Conservation (phyloP, 2,797 vertebrate genomes). For the Sibirionetta formosa region DNA sequence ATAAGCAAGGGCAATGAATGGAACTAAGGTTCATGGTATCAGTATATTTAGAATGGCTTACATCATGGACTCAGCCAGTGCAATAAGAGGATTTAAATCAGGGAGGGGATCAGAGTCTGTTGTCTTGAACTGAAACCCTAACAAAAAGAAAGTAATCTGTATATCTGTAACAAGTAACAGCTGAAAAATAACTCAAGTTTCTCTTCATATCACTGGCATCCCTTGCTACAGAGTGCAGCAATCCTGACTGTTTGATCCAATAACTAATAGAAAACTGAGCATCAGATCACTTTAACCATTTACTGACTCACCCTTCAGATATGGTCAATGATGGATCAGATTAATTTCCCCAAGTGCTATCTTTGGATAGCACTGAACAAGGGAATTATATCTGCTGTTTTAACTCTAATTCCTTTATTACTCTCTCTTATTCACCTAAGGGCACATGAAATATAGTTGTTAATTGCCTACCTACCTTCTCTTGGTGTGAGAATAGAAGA, state of each 20-base stretch:
- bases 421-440: neutral
- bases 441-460: neutral
- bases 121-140: neutral
- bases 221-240: neutral
- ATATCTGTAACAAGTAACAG: neutral
- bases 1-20: neutral
- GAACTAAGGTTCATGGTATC: neutral
- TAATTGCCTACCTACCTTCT: neutral
- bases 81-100: neutral
- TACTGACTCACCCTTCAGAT: neutral
- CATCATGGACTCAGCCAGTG: neutral
- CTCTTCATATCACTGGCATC: neutral
- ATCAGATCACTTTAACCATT: constrained; percentile 5
- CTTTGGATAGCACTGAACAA: neutral
- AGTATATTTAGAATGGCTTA: neutral
- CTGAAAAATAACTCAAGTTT: neutral
- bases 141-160: neutral
- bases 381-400: neutral
- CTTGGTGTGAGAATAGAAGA: neutral
- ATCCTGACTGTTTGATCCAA: neutral
- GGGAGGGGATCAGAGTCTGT: neutral
- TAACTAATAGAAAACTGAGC: neutral
- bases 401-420: neutral
- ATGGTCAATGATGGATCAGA: neutral
- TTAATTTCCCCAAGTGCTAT: neutral